Base-by-base conservation (phyloP, 2,113 vertebrate species). In the Beaufortia kweichowensis region DNA sequence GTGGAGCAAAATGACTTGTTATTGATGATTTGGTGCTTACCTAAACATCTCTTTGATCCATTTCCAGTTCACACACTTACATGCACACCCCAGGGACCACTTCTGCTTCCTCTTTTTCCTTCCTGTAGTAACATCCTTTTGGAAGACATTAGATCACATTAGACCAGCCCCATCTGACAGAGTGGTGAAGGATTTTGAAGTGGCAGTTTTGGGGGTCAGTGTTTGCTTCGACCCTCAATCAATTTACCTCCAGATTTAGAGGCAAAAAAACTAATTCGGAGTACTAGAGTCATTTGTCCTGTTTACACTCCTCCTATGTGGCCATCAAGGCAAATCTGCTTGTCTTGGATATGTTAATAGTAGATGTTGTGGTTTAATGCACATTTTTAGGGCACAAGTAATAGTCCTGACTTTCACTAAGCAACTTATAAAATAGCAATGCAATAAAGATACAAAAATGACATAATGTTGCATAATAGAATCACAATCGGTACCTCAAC, bases 11-110 rank as follows among this genome's bases (percentile, higher is more conserved):
- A 61, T 53, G 55, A 67, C 26, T 6, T 26, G 61, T 79, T 91
- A 91, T 90, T 90, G 89, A 92, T 88, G 92, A 91, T 90, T 92
- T 92, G 59, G 82, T 46, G 56, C 31, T 66, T 61, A 91, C 88
- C 87, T 92, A 78, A 85, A 82, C 83, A 85, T 82, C 83, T 82
- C 61, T 64, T 41, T 41, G 55, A 77, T 66, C 66, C 9, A 19
- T 41, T 72, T 70, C 56, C 55, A 39, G 21, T 29, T 63, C 67
- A 64, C 59, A 70, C 46, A 53, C 59, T 24, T 17, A 23, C 64
- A 3, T 63, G 11, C 19, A 3, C 43, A 35, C 80, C 57, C 78
- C 43, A 10, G 71, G 59, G 62, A 76, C 17, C 64, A 61, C 60
- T 84, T 71, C 75, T 79, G 77, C 62, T 91, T 91, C 88, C 84